Conservation (phyloP, 2,113 vertebrate species). For the Corythoichthys intestinalis region DNA sequence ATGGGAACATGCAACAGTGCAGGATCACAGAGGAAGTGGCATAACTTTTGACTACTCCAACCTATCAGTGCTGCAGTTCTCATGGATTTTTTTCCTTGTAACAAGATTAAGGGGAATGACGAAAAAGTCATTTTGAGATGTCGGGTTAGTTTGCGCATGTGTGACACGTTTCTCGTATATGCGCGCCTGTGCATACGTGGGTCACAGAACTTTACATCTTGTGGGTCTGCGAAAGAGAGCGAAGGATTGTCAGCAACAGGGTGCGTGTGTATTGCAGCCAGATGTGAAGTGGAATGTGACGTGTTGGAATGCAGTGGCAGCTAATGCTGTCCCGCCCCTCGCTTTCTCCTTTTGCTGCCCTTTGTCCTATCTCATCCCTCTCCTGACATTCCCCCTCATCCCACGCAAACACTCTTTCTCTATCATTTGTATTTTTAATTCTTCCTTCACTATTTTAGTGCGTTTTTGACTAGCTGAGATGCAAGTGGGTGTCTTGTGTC, state of each 20-base stretch:
- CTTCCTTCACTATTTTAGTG: neutral
- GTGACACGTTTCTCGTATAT: conserved; percentile 9
- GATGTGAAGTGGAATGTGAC: conserved; percentile 79
- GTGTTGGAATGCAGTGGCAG: conserved; percentile 72
- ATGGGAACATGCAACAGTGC: conserved; percentile 65
- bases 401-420: conserved; percentile 4
- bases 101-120: neutral
- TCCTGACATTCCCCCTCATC: conserved; percentile 11
- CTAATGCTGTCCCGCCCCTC: conserved; percentile 46
- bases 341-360: conserved; percentile 48
- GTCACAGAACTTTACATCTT: conserved; percentile 40
- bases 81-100: neutral
- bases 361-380: conserved; percentile 53
- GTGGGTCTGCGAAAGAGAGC: conserved; percentile 49
- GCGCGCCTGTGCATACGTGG: conserved; percentile 4
- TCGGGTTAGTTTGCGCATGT: neutral
- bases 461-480: neutral
- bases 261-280: conserved; percentile 75
- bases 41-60: conserved; percentile 22
- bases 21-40: conserved; percentile 65
- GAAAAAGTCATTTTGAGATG: neutral
- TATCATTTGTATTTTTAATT: neutral
- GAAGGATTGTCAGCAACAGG: conserved; percentile 50
- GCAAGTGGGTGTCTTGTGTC: neutral
- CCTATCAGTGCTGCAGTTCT: conserved; percentile 9